Conservation (phyloP, 2,888 invertebrate genomes). For the Chaetoderma sp. region DNA sequence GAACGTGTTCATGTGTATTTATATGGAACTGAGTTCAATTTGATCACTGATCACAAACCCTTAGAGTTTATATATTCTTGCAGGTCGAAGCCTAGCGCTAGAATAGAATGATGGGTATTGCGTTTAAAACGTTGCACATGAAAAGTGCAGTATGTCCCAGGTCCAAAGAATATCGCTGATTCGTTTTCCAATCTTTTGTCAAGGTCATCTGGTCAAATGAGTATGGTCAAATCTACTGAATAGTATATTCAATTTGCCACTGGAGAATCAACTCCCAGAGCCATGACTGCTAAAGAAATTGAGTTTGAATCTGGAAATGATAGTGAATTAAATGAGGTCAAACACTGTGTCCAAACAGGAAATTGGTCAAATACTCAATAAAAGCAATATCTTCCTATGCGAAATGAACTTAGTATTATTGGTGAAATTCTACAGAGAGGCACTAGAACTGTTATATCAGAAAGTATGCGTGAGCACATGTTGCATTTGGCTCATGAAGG, state of each 20-base stretch:
- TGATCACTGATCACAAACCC: constrained; percentile 25
- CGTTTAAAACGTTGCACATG: constrained; percentile 2
- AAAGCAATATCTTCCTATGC: too few species aligned
- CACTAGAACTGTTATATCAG: constrained; percentile 36
- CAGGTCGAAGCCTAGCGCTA: constrained; percentile 8
- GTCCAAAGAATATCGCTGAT: constrained; percentile 11
- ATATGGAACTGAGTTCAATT: constrained; percentile 18
- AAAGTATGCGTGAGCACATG: constrained; percentile 20
- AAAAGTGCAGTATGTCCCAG: constrained; percentile 3
- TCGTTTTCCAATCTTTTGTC: constrained; percentile 3
- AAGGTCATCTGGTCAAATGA: too few species aligned
- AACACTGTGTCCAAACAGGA: constrained; percentile 5
- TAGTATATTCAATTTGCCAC: constrained; percentile 3
- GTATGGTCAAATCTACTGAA: not conserved
- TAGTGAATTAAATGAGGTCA: not conserved
- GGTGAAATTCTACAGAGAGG: constrained; percentile 35
- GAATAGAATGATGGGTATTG: constrained; percentile 15
- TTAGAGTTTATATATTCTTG: constrained; percentile 13
- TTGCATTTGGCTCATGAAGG: constrained; percentile 38
- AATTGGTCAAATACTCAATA: not conserved
- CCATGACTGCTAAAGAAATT: not conserved
- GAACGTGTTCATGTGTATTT: constrained; percentile 25
- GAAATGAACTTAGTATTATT: constrained; percentile 28
- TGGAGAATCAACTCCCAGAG: constrained; percentile 2
- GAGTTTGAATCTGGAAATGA: constrained; percentile 16